Conservation (phyloP, 2,113 vertebrate species). For the Seriola rivoliana region DNA sequence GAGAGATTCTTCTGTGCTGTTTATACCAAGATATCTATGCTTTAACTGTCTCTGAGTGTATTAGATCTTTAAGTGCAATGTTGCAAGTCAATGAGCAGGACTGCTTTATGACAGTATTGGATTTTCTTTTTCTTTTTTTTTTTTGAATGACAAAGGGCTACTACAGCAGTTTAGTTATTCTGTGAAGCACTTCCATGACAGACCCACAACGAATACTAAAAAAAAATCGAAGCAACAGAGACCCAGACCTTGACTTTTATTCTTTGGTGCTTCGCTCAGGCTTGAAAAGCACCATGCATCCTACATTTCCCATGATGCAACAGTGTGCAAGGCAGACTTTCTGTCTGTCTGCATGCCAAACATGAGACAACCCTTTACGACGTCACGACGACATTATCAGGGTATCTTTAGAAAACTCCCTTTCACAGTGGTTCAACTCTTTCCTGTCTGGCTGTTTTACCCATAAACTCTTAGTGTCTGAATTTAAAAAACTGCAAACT, state of each 20-base stretch:
- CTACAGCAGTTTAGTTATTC: not conserved
- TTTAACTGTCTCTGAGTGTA: constrained; percentile 5
- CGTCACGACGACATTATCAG: not conserved
- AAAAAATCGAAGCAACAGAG: too few relatives aligned
- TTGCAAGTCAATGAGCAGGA: constrained; percentile 31
- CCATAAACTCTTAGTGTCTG: too few relatives aligned
- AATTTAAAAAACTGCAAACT: too few relatives aligned
- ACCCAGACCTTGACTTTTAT: too few relatives aligned
- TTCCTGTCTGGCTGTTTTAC: too few relatives aligned
- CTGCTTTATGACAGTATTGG: constrained; percentile 7
- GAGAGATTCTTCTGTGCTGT: not conserved
- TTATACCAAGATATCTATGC: not conserved
- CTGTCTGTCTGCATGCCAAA: not conserved
- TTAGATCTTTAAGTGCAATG: constrained; percentile 1
- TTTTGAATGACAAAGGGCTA: not conserved
- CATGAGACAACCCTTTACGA: not conserved
- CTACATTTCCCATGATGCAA: constrained; percentile 9
- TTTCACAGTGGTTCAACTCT: too few relatives aligned
- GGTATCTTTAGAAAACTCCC: too few relatives aligned
- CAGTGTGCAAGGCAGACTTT: not conserved
- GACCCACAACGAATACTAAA: not conserved
- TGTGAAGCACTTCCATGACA: not conserved
- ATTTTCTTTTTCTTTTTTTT: not conserved
- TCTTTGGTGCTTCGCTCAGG: too few relatives aligned
- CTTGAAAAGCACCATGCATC: too few relatives aligned